phyloP scores from a whole-genome alignment of 2,888 invertebrate species.

The Nowickia ferox region DNA sequence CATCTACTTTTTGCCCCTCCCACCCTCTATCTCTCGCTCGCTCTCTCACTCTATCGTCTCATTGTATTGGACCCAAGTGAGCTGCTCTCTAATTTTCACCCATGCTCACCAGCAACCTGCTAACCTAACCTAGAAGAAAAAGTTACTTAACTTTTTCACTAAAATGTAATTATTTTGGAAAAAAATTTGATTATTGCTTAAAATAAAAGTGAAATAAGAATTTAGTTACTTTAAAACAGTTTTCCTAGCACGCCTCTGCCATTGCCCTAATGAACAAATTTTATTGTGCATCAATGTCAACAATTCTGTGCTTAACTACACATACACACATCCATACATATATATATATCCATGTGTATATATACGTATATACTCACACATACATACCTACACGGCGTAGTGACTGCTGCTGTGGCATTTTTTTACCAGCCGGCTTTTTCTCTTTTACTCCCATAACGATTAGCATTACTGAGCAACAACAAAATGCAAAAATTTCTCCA shows the following conservation, averaged over 20 bases:
- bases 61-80: no score
- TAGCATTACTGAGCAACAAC: constrained; percentile 30
- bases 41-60: no score
- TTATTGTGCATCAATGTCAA: constrained; percentile 74
- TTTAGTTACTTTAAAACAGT: background rate
- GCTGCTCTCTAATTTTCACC: no score
- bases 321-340: constrained; percentile 2
- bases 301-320: constrained; percentile 33
- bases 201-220: background rate
- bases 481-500: constrained; percentile 60
- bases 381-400: no score
- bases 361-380: background rate
- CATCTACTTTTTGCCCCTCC: no score
- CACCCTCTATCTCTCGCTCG: no score
- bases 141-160: no score
- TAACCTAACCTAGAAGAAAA: no score
- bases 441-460: constrained; percentile 60
- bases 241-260: constrained; percentile 56
- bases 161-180: no score
- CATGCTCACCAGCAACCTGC: no score
- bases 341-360: background rate
- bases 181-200: background rate
- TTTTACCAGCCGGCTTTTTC: constrained; percentile 61
- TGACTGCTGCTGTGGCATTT: constrained; percentile 6
- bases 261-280: constrained; percentile 75